Conservation (phyloP, 1,140 invertebrate species). For the Eriosoma lanigerum region DNA sequence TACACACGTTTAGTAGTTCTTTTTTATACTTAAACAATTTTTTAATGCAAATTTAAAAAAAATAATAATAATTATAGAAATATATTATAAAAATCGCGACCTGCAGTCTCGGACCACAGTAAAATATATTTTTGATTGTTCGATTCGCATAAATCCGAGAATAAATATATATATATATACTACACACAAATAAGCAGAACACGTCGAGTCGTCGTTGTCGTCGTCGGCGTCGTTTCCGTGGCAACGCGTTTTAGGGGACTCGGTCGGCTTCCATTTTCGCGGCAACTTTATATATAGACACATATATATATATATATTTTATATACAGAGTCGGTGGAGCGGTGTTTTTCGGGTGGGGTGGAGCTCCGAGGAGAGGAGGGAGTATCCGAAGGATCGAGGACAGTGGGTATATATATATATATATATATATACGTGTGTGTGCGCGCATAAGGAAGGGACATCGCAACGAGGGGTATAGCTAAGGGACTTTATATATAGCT, state of each 20-base stretch:
- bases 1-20: too few species aligned
- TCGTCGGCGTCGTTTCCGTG: constrained; percentile 42
- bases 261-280: constrained; percentile 44
- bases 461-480: background rate
- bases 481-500: background rate
- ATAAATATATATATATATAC: too few species aligned
- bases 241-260: constrained; percentile 44
- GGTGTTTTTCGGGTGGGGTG: background rate
- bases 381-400: background rate
- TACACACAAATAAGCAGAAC: background rate
- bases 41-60: too few species aligned
- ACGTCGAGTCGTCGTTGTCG: background rate
- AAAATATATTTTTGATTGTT: too few species aligned
- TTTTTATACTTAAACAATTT: too few species aligned
- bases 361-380: background rate
- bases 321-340: background rate
- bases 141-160: too few species aligned
- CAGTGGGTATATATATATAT: background rate
- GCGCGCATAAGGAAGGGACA: background rate
- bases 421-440: constrained; percentile 1
- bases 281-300: background rate
- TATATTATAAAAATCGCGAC: too few species aligned
- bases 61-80: too few species aligned
- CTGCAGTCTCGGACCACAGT: too few species aligned
- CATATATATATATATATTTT: too few species aligned